Percentiles rank a stretch among this genome's conserved stretches.
These are phyloP conservation scores for Elmis aenea DNA, from an alignment of 2,888 invertebrate species.

Conservation along the genomic window DNA sequence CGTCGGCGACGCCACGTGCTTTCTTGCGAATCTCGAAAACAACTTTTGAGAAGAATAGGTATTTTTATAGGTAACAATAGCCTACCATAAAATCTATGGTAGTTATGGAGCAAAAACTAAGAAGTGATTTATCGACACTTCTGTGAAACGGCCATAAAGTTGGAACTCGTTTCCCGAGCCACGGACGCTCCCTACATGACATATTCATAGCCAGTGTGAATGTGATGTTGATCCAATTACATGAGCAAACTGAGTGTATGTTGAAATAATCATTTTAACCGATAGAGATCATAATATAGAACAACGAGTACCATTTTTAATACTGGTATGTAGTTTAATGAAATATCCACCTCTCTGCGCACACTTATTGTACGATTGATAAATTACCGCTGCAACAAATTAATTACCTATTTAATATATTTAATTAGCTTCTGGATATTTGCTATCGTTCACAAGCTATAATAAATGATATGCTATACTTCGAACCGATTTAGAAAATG, in stretches of 20 bases:
- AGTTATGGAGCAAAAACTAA: conserved; percentile 34
- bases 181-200: conserved; percentile 1
- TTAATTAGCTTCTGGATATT: too few relatives aligned
- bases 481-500: too few relatives aligned
- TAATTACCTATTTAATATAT: too few relatives aligned
- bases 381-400: too few relatives aligned
- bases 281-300: too few relatives aligned
- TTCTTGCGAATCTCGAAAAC: conserved; percentile 36
- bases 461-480: too few relatives aligned
- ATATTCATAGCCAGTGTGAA: conserved; percentile 5
- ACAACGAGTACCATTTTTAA: too few relatives aligned
- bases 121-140: conserved; percentile 35
- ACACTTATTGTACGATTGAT: too few relatives aligned
- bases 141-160: conserved; percentile 12
- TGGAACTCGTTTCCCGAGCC: conserved; percentile 9
- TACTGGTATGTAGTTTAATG: too few relatives aligned
- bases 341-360: too few relatives aligned
- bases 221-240: conserved; percentile 18
- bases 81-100: conserved; percentile 39
- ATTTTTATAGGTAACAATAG: conserved; percentile 44
- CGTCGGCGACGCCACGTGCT: conserved; percentile 31
- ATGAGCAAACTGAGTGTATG: too few relatives aligned
- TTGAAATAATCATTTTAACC: conserved; percentile 16
- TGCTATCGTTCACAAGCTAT: too few relatives aligned
- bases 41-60: conserved; percentile 37